Percentiles rank a stretch among this genome's conserved stretches.
These are phyloP conservation scores for Melanaphis sacchari DNA, from an alignment of 1,140 invertebrate genomes.

Conservation along the genomic window DNA sequence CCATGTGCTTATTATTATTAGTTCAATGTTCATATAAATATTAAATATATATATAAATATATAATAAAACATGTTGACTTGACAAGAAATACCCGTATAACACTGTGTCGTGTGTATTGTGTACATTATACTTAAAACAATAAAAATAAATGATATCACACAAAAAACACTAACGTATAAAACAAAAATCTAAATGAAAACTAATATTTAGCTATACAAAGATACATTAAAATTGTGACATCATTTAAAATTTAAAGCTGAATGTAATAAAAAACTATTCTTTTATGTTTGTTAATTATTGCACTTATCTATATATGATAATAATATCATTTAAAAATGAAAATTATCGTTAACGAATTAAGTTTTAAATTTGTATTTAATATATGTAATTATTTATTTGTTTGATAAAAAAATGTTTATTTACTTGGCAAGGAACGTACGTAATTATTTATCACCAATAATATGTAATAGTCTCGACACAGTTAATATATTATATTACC, in stretches of 20 bases:
- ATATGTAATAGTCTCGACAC: not conserved
- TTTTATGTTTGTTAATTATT: not conserved
- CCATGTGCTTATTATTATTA: not conserved
- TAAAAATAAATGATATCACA: not conserved
- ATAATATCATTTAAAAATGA: not conserved
- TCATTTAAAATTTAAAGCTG: not conserved
- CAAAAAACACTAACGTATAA: not conserved
- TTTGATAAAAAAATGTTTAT: not conserved
- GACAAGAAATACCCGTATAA: not conserved
- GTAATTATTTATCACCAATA: not conserved
- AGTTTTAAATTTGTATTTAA: not conserved
- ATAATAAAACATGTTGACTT: not conserved
- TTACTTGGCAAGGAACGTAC: not conserved
- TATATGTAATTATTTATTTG: not conserved
- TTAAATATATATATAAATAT: not conserved
- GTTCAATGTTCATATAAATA: not conserved
- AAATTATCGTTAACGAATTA: not conserved
- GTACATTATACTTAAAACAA: not conserved
- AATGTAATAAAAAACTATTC: not conserved
- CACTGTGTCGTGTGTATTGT: not conserved
- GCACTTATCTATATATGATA: not conserved
- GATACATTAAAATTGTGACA: not conserved
- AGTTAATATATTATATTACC: not conserved
- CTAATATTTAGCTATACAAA: not conserved
- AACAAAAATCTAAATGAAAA: not conserved